Evolutionary conservation across 2,888 invertebrate species (phyloP).

Genomic region (Campoplex capitator): DNA sequence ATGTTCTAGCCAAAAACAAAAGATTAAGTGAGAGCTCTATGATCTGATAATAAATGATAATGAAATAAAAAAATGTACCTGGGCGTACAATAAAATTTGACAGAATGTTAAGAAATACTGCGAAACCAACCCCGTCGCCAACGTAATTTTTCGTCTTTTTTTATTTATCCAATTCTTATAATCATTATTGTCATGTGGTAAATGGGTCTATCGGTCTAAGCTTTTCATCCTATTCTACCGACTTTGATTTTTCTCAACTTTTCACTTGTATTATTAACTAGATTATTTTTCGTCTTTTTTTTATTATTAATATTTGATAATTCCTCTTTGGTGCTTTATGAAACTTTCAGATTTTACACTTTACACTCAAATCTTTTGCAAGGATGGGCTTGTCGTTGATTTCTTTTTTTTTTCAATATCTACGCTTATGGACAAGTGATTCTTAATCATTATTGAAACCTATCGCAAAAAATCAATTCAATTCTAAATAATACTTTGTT

Average conservation of each 20-base stretch:
- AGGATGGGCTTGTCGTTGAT: neutral
- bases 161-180: conserved; percentile 40
- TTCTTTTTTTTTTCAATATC: neutral
- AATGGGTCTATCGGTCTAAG: conserved; percentile 66
- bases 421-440: neutral
- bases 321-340: neutral
- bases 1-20: conserved; percentile 57
- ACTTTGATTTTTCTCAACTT: conserved; percentile 52
- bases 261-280: conserved; percentile 14
- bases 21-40: conserved; percentile 48
- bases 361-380: neutral
- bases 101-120: conserved; percentile 23
- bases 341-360: conserved; percentile 22
- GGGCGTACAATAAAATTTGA: conserved; percentile 37
- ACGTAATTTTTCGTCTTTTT: conserved; percentile 25
- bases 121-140: conserved; percentile 44
- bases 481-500: neutral
- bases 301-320: neutral
- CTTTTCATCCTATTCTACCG: conserved; percentile 63
- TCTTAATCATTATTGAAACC: too few species aligned
- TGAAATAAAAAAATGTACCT: conserved; percentile 43
- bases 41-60: conserved; percentile 63
- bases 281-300: neutral
- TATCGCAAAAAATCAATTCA: neutral
- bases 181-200: conserved; percentile 62